Evolutionary conservation across 1,140 invertebrate species (phyloP).

Genomic region (Neuroterus valhalla): DNA sequence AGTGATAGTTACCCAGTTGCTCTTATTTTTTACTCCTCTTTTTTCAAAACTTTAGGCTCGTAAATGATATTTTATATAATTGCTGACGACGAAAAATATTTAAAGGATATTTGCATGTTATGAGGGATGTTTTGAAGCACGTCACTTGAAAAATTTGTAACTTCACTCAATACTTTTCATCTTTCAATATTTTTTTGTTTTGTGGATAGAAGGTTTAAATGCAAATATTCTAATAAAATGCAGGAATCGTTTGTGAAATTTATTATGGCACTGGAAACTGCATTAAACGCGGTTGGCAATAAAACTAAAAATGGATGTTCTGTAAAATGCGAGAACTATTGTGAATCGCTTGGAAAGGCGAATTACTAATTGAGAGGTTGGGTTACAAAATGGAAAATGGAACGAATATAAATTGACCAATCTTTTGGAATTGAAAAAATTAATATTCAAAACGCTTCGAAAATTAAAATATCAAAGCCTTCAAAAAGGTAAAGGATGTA

Average conservation of each 20-base stretch:
- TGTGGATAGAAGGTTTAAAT: neutral
- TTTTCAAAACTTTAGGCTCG: no score
- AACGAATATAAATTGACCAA: no score
- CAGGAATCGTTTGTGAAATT: constrained; percentile 1
- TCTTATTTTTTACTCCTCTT: no score
- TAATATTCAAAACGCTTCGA: no score
- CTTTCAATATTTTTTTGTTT: neutral
- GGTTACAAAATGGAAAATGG: no score
- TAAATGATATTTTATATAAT: no score
- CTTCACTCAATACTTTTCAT: neutral
- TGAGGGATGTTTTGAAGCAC: neutral
- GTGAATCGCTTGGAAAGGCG: neutral
- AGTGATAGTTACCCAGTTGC: no score
- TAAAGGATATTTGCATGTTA: neutral
- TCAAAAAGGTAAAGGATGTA: no score
- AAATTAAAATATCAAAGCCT: no score
- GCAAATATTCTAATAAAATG: neutral
- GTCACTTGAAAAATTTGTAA: neutral
- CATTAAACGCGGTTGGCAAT: neutral
- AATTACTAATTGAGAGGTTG: neutral
- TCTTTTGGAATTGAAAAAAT: no score
- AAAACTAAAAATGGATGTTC: neutral
- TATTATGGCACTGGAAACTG: neutral
- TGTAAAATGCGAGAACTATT: neutral
- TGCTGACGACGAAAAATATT: neutral